Base-by-base conservation (phyloP, 92 coral and sea anemone genomes). In the Nematostella vectensis region DNA sequence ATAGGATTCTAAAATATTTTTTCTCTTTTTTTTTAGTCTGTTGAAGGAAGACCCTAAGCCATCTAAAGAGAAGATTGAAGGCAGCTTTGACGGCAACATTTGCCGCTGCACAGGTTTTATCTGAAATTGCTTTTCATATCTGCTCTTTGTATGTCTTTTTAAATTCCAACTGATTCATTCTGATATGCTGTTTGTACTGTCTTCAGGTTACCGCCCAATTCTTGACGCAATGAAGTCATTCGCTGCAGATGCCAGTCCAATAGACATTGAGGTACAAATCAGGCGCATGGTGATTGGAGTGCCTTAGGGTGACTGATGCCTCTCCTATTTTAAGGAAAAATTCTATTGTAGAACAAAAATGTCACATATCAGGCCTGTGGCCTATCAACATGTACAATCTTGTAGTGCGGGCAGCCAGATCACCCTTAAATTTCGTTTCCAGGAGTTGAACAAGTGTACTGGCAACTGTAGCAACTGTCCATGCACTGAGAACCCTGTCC, bases 221-320 rank as follows among this genome's bases (percentile, higher is more conserved):
- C 72, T 81, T 57, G 83, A 81, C 68, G 83, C 88, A 1, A 81
- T 81, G 88, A 81, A 81, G 45, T 61, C 88, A 22, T 81, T 81
- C 69, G 88, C 88, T 27, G 71, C 50, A 31, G 88, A 75, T 51
- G 78, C 71, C 11, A 56, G 69, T 12, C 88, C 88, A 15, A 55
- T 81, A 27, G 88, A 81, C 51, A 81, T 81, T 54, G 88, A 81
- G 83, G 88, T 81, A 45, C n/a, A n/a, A n/a, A n/a, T n/a, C n/a
- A n/a, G n/a, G n/a, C n/a, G n/a, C n/a, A n/a, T n/a, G n/a, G n/a
- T n/a, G n/a, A n/a, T n/a, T n/a, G n/a, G n/a, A n/a, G n/a, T n/a
- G n/a, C n/a, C n/a, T n/a, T n/a, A n/a, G n/a, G n/a, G n/a, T n/a
- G n/a, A n/a, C n/a, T n/a, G n/a, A n/a, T n/a, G n/a, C n/a, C n/a